Percentiles rank a stretch among this genome's conserved stretches.
phyloP scores from a whole-genome alignment of 1,140 invertebrate genomes.

The Papilio machaon region DNA sequence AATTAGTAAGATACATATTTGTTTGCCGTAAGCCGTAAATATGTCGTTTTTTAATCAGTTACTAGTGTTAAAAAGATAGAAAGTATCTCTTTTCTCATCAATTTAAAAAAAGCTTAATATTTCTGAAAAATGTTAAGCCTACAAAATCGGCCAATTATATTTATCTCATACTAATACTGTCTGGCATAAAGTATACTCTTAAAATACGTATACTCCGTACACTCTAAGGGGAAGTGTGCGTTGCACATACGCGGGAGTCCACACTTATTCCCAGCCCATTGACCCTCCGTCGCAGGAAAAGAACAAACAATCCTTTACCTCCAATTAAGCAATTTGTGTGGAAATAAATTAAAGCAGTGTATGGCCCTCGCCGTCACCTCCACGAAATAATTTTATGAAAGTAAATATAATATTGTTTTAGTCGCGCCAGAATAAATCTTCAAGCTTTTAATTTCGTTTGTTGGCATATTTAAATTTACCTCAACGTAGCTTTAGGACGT shows the following conservation, averaged over 20 bases:
- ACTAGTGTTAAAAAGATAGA: too few relatives aligned
- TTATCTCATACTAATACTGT: background rate
- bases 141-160: background rate
- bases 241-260: background rate
- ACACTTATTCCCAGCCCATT: slow-evolving; percentile 32
- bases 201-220: background rate
- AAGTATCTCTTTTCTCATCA: too few relatives aligned
- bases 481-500: background rate
- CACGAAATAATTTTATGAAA: slow-evolving; percentile 23
- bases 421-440: slow-evolving; percentile 25
- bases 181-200: slow-evolving; percentile 12
- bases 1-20: too few relatives aligned
- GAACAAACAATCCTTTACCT: slow-evolving; percentile 57
- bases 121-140: background rate
- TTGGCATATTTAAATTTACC: background rate
- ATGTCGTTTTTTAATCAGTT: too few relatives aligned
- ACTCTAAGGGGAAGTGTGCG: background rate
- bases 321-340: slow-evolving; percentile 62
- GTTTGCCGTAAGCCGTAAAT: too few relatives aligned
- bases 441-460: slow-evolving; percentile 30
- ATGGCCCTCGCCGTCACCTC: slow-evolving; percentile 43
- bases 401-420: slow-evolving; percentile 35
- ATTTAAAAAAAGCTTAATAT: too few relatives aligned
- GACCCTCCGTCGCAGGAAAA: slow-evolving; percentile 45
- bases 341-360: slow-evolving; percentile 54